A percentile compares a stretch with the other conserved stretches of the same genome.
Conservation (phyloP, 2,888 invertebrate species). For the Petrolisthes cinctipes region DNA sequence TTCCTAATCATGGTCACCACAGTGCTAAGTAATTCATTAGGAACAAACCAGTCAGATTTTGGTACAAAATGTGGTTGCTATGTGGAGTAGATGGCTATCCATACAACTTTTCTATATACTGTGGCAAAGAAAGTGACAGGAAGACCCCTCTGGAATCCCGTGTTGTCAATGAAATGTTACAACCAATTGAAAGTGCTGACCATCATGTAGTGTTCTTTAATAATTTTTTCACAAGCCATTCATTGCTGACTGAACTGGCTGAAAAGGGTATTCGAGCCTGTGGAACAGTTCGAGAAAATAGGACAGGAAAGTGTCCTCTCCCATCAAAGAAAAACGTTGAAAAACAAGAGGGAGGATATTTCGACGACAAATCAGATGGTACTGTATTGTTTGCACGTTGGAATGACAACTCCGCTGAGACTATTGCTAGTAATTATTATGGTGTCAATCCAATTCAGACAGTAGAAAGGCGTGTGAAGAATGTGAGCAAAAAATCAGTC, state of each 20-base stretch:
- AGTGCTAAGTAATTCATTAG: conserved; percentile 15
- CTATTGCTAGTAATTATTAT: conserved; percentile 29
- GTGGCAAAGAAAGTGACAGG: conserved; percentile 23
- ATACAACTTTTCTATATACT: conserved; percentile 18
- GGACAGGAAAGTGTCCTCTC: conserved; percentile 27
- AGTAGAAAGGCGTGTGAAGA: conserved; percentile 12
- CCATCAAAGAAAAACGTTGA: neutral
- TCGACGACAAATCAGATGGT: conserved; percentile 12
- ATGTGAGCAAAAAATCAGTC: conserved; percentile 18
- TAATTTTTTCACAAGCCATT: conserved; percentile 29
- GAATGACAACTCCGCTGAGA: conserved; percentile 25
- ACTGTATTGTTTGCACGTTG: neutral
- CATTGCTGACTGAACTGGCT: conserved; percentile 10
- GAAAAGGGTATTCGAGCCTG: conserved; percentile 2
- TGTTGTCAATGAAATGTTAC: conserved; percentile 20
- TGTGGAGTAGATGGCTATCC: conserved; percentile 22
- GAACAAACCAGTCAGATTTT: conserved; percentile 27
- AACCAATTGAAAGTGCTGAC: conserved; percentile 15
- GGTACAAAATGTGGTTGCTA: conserved; percentile 14
- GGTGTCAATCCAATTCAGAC: conserved; percentile 27
- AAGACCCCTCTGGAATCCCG: conserved; percentile 27
- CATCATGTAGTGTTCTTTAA: conserved; percentile 28
- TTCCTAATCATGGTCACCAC: conserved; percentile 20
- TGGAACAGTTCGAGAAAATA: conserved; percentile 17
- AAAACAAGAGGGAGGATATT: neutral